These are phyloP conservation scores for Vollenhovia emeryi DNA, from an alignment of 1,140 invertebrate species.

Conservation along the genomic window DNA sequence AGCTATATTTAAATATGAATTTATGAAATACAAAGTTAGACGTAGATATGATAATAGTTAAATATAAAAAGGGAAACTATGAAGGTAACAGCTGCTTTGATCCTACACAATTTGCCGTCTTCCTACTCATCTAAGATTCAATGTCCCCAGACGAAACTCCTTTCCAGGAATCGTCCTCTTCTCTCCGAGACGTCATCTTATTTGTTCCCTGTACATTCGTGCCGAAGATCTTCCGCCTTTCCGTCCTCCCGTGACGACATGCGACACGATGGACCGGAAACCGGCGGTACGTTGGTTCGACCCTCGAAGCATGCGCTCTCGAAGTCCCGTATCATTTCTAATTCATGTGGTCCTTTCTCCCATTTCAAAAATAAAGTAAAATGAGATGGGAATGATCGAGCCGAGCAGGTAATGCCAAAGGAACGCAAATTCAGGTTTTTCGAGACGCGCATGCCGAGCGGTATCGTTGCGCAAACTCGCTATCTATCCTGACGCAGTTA, in stretches of 20 bases:
- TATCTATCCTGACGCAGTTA: not conserved
- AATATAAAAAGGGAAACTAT: slow-evolving; percentile 7
- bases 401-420: slow-evolving; percentile 35
- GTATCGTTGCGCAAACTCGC: not conserved
- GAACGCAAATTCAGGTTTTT: slow-evolving; percentile 33
- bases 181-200: slow-evolving; percentile 50
- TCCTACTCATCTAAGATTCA: slow-evolving; percentile 70
- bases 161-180: slow-evolving; percentile 24
- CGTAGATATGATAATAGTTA: not conserved
- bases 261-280: slow-evolving; percentile 58
- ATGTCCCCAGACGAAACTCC: slow-evolving; percentile 32
- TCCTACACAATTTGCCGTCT: slow-evolving; percentile 70
- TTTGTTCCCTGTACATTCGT: slow-evolving; percentile 64
- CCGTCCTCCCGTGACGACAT: slow-evolving; percentile 27
- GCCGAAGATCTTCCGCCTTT: slow-evolving; percentile 34
- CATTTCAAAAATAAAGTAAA: slow-evolving; percentile 37
- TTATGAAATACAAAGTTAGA: not conserved
- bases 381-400: slow-evolving; percentile 13
- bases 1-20: not conserved
- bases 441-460: not conserved
- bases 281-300: not conserved
- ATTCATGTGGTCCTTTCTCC: slow-evolving; percentile 60
- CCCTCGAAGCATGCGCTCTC: slow-evolving; percentile 8
- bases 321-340: slow-evolving; percentile 66
- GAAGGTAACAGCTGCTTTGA: slow-evolving; percentile 61